phyloP scores from a whole-genome alignment of 2,888 invertebrate genomes.

The Adelognathus sp. region DNA sequence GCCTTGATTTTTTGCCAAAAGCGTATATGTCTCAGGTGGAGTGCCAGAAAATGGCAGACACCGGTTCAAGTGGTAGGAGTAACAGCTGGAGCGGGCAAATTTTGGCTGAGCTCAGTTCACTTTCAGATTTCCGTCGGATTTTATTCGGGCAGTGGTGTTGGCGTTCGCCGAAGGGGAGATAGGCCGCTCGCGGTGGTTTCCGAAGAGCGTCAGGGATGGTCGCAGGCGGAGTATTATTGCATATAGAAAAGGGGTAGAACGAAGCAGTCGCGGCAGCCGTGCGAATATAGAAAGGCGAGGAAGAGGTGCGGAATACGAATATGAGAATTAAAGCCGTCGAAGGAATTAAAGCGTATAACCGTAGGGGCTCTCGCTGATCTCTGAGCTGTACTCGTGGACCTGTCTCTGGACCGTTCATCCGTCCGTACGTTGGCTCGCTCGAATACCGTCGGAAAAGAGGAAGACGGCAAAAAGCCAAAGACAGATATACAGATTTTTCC shows the following conservation, averaged over 20 bases:
- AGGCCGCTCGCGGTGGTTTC: not conserved
- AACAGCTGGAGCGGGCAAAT: not conserved
- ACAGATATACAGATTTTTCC: slow-evolving; percentile 17
- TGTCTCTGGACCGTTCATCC: slow-evolving; percentile 45
- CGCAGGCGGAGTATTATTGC: not conserved
- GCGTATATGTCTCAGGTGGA: not conserved
- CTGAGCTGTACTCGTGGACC: slow-evolving; percentile 32
- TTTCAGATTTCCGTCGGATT: not conserved
- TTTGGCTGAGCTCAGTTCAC: not conserved
- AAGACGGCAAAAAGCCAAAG: slow-evolving; percentile 11
- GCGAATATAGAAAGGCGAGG: slow-evolving; percentile 48
- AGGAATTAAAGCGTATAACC: slow-evolving; percentile 80
- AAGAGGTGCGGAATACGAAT: slow-evolving; percentile 77
- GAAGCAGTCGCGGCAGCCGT: not conserved
- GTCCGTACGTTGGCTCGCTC: slow-evolving; percentile 41
- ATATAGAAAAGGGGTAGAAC: not conserved
- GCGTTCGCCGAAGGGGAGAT: not conserved
- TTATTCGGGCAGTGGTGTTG: not conserved
- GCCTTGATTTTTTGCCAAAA: not conserved
- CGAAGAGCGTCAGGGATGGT: not conserved
- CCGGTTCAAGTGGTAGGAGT: not conserved
- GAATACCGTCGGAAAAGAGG: slow-evolving; percentile 27
- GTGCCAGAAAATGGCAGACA: not conserved
- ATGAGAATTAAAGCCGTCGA: slow-evolving; percentile 80
- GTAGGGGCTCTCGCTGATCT: slow-evolving; percentile 55